Evolutionary conservation across 1,140 invertebrate species (phyloP), one percentile per base, ranked within the genome.

Genomic region (Procambarus clarkii): DNA sequence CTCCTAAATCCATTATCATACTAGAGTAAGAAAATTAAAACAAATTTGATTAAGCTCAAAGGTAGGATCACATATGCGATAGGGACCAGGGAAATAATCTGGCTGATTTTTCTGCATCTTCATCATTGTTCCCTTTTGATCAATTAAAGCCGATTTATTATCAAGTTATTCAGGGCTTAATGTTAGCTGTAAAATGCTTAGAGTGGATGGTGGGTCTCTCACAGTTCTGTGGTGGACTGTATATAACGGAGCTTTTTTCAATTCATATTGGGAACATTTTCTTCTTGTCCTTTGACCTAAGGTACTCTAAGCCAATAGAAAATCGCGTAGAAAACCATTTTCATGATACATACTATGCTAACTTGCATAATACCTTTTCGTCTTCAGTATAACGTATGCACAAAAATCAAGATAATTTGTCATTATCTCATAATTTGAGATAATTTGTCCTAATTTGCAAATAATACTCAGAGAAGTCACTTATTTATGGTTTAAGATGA

Each of bases 41-140:
- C 74, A 85, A 71, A 85, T 85, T 85, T 11, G 34, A 85, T 74
- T 48, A 69, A 85, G 82, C 82, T 85, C 64, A 85, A 85, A 21
- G 50, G 82, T 85, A 85, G 44, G 64, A 85, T 18, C 60, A 74
- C 64, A 64, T 85, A 64, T 85, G 64, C 11, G 46, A 48, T 69
- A 85, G 82, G 82, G 82, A 85, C 82, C 82, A 85, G 44, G 81
- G 74, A 71, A 58, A 24, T 48, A 24, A 85, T 71, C 45, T 85
- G 82, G 64, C 54, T 21, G 21, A 45, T 85, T 74, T 24, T n/a
- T 58, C 13, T 3, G n/a, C 21, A 21, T 81, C 45, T 34, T 58
- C 34, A n/a, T 54, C 24, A 11, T 81, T 81, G 13, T 81, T 13
- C n/a, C 48, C 79, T n/a, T 34, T 5, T 58, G 5, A 74, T 74